Base-by-base conservation (phyloP, 2,888 invertebrate genomes). In the Zelleria hepariella region DNA sequence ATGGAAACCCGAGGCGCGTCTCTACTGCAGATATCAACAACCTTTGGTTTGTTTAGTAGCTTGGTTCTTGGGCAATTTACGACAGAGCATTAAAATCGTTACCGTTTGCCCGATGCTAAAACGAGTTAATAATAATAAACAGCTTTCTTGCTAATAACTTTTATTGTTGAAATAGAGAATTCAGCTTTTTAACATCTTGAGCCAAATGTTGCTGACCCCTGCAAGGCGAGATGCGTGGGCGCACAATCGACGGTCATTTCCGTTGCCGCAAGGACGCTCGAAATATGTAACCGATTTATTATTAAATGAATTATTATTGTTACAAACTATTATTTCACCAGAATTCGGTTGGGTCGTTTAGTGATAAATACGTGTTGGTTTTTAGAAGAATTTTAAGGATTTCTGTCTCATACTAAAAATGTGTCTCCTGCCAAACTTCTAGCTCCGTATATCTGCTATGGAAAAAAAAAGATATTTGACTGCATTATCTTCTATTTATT, bases 221-320 rank as follows among this genome's bases (percentile, higher is more conserved):
- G 64, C 26, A 25, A 55, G 62, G 60, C 62, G 49, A 52, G 32
- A 48, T 53, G 75, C 73, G 78, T 79, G 69, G 79, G 79, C 70
- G 66, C 71, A 58, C 67, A 77, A 80, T 81, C 81, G 32, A 61
- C 49, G 18, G 57, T 59, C 60, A 67, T 69, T 67, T 81, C 81
- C 80, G 78, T 69, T 71, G 71, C 67, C 67, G 63, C 80, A 77
- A 79, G 80, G 79, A 72, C 77, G 73, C 63, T 62, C 61, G 65
- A 57, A 47, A 54, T 56, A 49, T 49, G 24, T 54, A 57, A 58
- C 49, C 15, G 49, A 10, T 55, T n/a, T 18, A 25, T 21, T 26
- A 20, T 21, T 20, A 32, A 32, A 59, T 15, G 15, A 42, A 42
- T 42, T 42, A 15, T 42, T 42, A 15, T 4, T 42, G 32, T 42